Percentiles rank a stretch among this genome's conserved stretches.
These are phyloP conservation scores for Platalea minor DNA, from an alignment of 2,797 vertebrate genomes.

Conservation along the genomic window DNA sequence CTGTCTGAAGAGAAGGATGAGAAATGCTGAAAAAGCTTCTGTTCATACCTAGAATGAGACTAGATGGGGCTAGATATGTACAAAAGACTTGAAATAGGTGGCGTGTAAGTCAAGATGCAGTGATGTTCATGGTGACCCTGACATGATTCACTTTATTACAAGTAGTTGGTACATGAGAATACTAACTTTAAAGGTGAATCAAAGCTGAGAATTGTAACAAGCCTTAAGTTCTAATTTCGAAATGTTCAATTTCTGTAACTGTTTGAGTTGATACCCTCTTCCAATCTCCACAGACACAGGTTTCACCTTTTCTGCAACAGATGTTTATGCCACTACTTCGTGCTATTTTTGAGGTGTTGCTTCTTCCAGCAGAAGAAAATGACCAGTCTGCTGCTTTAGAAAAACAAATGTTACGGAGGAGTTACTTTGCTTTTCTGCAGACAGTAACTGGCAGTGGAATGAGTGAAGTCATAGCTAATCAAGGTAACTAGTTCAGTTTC, in stretches of 20 bases:
- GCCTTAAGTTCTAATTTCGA: neutral
- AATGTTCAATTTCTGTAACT: neutral
- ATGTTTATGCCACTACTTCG: conserved; percentile 96
- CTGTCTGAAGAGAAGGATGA: neutral
- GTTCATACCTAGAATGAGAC: neutral
- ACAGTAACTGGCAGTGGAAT: conserved; percentile 92
- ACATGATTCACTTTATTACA: neutral
- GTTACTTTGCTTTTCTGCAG: conserved; percentile 96
- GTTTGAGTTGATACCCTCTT: neutral
- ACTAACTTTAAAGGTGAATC: neutral
- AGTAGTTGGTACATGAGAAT: neutral
- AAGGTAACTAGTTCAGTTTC: conserved; percentile 76
- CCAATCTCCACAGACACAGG: conserved; percentile 81
- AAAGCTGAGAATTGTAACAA: neutral
- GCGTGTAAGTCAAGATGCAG: neutral
- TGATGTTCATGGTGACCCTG: neutral
- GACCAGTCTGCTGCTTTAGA: conserved; percentile 95
- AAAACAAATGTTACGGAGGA: conserved; percentile 94
- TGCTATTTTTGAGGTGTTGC: conserved; percentile 93
- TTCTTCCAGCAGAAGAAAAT: conserved; percentile 92
- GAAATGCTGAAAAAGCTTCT: neutral
- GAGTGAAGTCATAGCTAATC: conserved; percentile 95
- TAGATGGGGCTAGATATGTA: neutral
- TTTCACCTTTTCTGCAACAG: conserved; percentile 96
- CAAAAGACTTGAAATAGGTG: neutral